A percentile compares a stretch with the other conserved stretches of the same genome.
Conservation (phyloP, 2,113 vertebrate species). For the Hyla sarda region DNA sequence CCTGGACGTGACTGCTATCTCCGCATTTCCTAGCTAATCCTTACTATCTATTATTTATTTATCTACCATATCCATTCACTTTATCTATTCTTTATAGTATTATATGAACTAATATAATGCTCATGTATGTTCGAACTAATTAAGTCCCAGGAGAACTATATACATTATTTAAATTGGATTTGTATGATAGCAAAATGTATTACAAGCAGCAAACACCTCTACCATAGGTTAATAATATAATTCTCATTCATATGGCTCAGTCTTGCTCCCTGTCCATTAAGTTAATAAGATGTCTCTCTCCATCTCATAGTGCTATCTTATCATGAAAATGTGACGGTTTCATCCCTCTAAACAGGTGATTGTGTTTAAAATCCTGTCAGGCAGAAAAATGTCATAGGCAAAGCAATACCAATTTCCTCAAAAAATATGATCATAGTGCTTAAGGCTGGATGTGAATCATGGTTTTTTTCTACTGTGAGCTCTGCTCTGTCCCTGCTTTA, state of each 20-base stretch:
- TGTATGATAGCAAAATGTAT: not conserved
- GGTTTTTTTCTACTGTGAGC: constrained; percentile 13
- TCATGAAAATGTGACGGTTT: constrained; percentile 20
- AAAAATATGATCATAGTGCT: constrained; percentile 55
- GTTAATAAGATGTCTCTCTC: constrained; percentile 18
- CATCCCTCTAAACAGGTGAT: constrained; percentile 47
- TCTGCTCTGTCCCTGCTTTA: constrained; percentile 35
- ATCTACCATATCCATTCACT: no score
- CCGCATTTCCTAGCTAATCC: no score
- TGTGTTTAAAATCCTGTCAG: constrained; percentile 50
- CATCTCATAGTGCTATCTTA: not conserved
- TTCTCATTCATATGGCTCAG: not conserved
- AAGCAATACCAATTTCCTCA: constrained; percentile 55
- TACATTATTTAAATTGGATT: not conserved
- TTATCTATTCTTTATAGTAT: no score
- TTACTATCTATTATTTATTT: no score
- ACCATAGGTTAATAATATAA: not conserved
- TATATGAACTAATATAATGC: no score
- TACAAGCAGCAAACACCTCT: not conserved
- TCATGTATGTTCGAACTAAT: not conserved
- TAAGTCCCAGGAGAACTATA: not conserved
- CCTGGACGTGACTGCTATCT: no score
- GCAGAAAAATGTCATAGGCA: constrained; percentile 46
- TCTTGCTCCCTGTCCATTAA: not conserved
- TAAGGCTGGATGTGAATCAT: constrained; percentile 53